Evolutionary conservation across 1,140 invertebrate species (phyloP), one percentile per base, ranked within the genome.

Genomic region (Aphidius ervi): DNA sequence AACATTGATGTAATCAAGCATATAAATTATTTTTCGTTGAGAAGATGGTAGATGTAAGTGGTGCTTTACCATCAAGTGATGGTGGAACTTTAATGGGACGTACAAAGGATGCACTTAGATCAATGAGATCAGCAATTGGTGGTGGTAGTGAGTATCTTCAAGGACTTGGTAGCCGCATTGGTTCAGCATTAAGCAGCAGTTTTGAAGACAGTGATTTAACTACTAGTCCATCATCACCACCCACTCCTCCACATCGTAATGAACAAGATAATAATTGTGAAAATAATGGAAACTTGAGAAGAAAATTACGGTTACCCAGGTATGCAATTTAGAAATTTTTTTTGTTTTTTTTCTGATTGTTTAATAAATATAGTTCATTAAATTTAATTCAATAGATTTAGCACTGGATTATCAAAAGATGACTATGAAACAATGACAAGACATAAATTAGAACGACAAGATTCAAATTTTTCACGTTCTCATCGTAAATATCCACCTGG

Each of bases 361-460:
- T 16, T 16, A 16, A 16, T 16, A 16, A 16, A 16, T 16, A 16
- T 16, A 16, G 16, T 16, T 16, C 0, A 16, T 16, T 43, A 9
- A 41, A 42, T 6, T 41, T 31, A 31, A 31, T 31, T 31, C 23
- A 41, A 54, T 31, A 56, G 54, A 46, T 45, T 45, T 5, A 42
- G 54, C 9, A 70, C 69, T 39, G 77, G 74, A 31, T 68, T 77
- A 48, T 76, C 74, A 5, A 77, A 75, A 57, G 79, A 82, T 46
- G 81, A 83, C 57, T 79, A 81, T 56, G 73, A 81, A 62, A 72
- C 76, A 41, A 76, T 82, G 57, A 70, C 79, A 1, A 69, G 77
- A 47, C 76, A 79, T 47, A 81, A 79, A 66, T 63, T 79, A 5
- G 79, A 81, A 58, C 76, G 72, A 41, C 76, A 80, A 58, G 71